These are phyloP conservation scores for Drosophila niveifrons DNA, from an alignment of 2,888 invertebrate species.

Conservation along the genomic window DNA sequence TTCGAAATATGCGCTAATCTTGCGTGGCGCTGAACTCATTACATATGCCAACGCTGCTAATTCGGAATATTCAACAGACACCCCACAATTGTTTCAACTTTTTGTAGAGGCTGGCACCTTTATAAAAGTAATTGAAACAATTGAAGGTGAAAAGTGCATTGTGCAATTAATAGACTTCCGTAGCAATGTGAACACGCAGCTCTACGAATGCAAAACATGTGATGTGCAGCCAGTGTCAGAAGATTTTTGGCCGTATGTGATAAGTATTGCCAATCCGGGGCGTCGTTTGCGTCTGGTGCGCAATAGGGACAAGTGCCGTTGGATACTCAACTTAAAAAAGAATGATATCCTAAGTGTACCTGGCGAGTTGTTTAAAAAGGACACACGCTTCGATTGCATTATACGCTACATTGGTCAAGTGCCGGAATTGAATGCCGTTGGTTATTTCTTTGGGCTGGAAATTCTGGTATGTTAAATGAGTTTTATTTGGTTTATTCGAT, in stretches of 20 bases:
- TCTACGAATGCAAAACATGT: slow-evolving; percentile 75
- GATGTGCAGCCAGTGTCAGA: slow-evolving; percentile 70
- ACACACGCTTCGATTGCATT: slow-evolving; percentile 82
- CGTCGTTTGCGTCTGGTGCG: slow-evolving; percentile 86
- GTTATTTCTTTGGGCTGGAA: slow-evolving; percentile 87
- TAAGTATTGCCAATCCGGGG: slow-evolving; percentile 86
- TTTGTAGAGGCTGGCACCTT: slow-evolving; percentile 66
- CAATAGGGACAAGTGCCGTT: slow-evolving; percentile 84
- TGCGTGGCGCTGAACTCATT: slow-evolving; percentile 49
- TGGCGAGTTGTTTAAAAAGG: slow-evolving; percentile 82
- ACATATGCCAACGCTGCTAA: slow-evolving; percentile 44
- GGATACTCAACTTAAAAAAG: slow-evolving; percentile 78
- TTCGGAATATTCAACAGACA: neutral
- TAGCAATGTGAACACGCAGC: slow-evolving; percentile 69
- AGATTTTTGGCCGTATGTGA: slow-evolving; percentile 86
- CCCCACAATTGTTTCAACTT: neutral
- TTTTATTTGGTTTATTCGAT: neutral
- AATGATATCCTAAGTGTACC: slow-evolving; percentile 84
- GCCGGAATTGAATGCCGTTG: slow-evolving; percentile 86
- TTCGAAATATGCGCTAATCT: slow-evolving; percentile 68
- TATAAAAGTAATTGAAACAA: slow-evolving; percentile 64
- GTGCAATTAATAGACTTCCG: slow-evolving; percentile 78
- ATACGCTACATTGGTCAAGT: slow-evolving; percentile 87
- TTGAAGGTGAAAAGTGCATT: slow-evolving; percentile 59
- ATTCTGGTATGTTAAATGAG: slow-evolving; percentile 85